Evolutionary conservation across 1,140 invertebrate species (phyloP).

Genomic region (Diorhabda sublineata): DNA sequence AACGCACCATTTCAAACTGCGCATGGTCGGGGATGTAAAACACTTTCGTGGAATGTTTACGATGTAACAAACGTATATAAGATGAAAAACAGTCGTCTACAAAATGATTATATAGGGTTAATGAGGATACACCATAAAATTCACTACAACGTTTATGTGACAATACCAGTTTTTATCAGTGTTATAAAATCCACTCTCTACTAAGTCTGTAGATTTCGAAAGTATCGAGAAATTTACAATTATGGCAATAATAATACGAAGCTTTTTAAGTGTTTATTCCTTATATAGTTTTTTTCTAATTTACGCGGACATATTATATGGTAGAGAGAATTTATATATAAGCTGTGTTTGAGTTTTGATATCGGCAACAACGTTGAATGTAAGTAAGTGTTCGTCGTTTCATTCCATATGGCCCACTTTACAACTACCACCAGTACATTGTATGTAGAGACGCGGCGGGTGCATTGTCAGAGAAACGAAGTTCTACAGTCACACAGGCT

Average conservation of each 20-base stretch:
- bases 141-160: too few relatives aligned
- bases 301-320: background rate
- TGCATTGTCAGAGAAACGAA: background rate
- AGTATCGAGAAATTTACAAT: background rate
- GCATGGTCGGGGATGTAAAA: too few relatives aligned
- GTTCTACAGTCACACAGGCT: background rate
- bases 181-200: background rate
- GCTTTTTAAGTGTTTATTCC: background rate
- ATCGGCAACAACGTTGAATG: background rate
- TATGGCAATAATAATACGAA: background rate
- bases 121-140: too few relatives aligned
- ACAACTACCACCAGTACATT: background rate
- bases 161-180: too few relatives aligned
- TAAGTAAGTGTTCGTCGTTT: constrained; percentile 5
- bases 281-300: background rate
- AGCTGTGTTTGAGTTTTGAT: background rate
- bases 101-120: too few relatives aligned
- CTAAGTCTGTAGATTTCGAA: background rate
- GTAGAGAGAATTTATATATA: background rate
- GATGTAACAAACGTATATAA: too few relatives aligned
- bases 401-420: constrained; percentile 20
- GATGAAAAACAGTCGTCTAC: too few relatives aligned
- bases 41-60: too few relatives aligned
- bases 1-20: too few relatives aligned
- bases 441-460: background rate